Base-by-base conservation (phyloP, 2,113 vertebrate species). In the Tachuris rubrigastra region DNA sequence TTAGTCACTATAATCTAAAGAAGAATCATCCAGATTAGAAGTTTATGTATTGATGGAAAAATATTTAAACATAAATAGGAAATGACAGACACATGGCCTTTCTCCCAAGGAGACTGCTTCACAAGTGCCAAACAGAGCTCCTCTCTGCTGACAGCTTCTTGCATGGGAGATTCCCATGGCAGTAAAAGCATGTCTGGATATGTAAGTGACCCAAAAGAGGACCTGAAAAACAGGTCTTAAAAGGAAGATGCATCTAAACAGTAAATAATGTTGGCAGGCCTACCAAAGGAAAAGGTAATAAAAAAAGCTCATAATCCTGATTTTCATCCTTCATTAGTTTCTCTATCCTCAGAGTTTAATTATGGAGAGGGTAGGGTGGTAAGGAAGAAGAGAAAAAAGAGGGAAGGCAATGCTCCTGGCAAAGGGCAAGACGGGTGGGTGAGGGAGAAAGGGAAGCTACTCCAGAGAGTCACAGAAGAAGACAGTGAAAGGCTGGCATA, bases 181-280 rank as follows among this genome's bases (percentile, higher is more conserved):
- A 92, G 60, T 18, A 86, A 39, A 91, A 83, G 37, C 87, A 56
- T 52, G 82, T 77, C 79, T 94, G 79, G 90, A 96, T 95, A 93
- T 6, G 88, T 14, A 83, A 94, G 35, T 60, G 82, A 86, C 85
- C 92, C 75, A 81, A 91, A 91, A 68, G 75, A 92, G 18, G 72
- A 90, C 94, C 71, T 92, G 96, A 94, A 95, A 96, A 96, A 97
- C 96, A 85, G 78, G 93, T 96, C 71, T 63, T 42, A 72, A 79
- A 86, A 94, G 58, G 9, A 37, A 91, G 87, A 66, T 86, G 83
- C 82, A 91, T 75, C 87, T 96, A 94, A 96, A 94, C 67, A 91
- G 59, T 84, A 96, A 95, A 93, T 78, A 95, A 31, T 33, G 79
- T n/a, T 96, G 92, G 85, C 87, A 95, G 60, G 60, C 42, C 23